Evolutionary conservation across 2,888 invertebrate genomes (phyloP).

Genomic region (Sarcophaga subvicina): DNA sequence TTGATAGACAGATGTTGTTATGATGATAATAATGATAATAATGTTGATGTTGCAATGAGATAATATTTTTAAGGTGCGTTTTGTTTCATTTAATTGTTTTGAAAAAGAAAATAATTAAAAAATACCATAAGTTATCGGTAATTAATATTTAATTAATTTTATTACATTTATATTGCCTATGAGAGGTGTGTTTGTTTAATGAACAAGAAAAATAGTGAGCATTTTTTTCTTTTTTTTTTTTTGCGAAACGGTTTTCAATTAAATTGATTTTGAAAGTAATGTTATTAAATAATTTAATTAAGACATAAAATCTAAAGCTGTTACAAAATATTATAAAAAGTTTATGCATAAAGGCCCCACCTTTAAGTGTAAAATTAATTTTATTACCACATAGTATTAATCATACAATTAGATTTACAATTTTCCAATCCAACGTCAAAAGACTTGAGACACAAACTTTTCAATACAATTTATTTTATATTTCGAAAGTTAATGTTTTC

Average conservation of each 20-base stretch:
- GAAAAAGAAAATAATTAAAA: slow-evolving; percentile 51
- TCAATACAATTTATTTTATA: too few relatives aligned
- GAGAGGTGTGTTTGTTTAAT: slow-evolving; percentile 36
- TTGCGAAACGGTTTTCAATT: not conserved
- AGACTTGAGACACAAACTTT: not conserved
- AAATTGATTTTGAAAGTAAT: not conserved
- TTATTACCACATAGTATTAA: too few relatives aligned
- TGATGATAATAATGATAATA: slow-evolving; percentile 32
- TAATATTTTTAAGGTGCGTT: slow-evolving; percentile 50
- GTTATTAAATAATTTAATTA: not conserved
- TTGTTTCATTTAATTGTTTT: slow-evolving; percentile 34
- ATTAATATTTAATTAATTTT: slow-evolving; percentile 17
- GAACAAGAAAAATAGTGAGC: slow-evolving; percentile 46
- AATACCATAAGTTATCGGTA: slow-evolving; percentile 39
- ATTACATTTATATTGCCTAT: slow-evolving; percentile 7
- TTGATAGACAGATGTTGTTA: slow-evolving; percentile 9
- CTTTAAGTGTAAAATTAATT: too few relatives aligned
- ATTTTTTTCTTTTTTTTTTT: not conserved
- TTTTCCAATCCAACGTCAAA: not conserved
- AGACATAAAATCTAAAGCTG: not conserved
- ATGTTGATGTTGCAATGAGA: slow-evolving; percentile 36
- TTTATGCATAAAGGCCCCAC: too few relatives aligned
- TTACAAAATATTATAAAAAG: not conserved
- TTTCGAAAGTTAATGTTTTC: too few relatives aligned
- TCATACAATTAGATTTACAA: too few relatives aligned